These are phyloP conservation scores for Antheraea pernyi DNA, from an alignment of 1,140 invertebrate genomes.

Conservation along the genomic window DNA sequence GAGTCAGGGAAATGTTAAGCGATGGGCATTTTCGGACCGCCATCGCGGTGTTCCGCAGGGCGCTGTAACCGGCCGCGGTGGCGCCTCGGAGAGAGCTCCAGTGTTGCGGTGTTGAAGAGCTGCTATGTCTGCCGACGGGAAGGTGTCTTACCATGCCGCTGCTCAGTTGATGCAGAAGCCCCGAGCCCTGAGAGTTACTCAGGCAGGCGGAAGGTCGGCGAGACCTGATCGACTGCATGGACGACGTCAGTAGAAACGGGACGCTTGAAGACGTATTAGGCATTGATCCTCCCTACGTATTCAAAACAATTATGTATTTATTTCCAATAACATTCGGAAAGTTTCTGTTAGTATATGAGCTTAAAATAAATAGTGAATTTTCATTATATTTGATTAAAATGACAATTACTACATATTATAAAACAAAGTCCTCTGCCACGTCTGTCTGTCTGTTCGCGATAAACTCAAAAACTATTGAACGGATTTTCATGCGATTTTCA, in stretches of 20 bases:
- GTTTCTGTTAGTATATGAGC: too few relatives aligned
- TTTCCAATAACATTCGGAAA: too few relatives aligned
- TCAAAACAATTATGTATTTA: too few relatives aligned
- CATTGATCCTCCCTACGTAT: slow-evolving; percentile 88
- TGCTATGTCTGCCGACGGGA: slow-evolving; percentile 79
- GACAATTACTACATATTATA: too few relatives aligned
- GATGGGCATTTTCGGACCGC: slow-evolving; percentile 88
- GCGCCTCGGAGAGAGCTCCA: slow-evolving; percentile 83
- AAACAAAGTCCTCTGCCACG: too few relatives aligned
- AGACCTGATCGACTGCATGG: slow-evolving; percentile 90
- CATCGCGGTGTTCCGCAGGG: slow-evolving; percentile 80
- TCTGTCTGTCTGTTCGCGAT: too few relatives aligned
- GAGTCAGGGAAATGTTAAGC: slow-evolving; percentile 82
- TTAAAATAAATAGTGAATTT: too few relatives aligned
- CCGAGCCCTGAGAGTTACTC: slow-evolving; percentile 84
- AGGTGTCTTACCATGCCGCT: slow-evolving; percentile 81
- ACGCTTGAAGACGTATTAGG: slow-evolving; percentile 93
- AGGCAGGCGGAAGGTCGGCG: slow-evolving; percentile 86
- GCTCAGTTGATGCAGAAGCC: slow-evolving; percentile 90
- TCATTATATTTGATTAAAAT: too few relatives aligned
- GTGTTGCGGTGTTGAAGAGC: slow-evolving; percentile 80
- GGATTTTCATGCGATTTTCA: too few relatives aligned
- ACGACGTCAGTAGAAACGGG: slow-evolving; percentile 89
- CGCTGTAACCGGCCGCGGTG: slow-evolving; percentile 78
- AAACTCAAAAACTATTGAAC: too few relatives aligned